Base-by-base conservation (phyloP, 2,888 invertebrate species). In the Rhimphoctona megacephalus region DNA sequence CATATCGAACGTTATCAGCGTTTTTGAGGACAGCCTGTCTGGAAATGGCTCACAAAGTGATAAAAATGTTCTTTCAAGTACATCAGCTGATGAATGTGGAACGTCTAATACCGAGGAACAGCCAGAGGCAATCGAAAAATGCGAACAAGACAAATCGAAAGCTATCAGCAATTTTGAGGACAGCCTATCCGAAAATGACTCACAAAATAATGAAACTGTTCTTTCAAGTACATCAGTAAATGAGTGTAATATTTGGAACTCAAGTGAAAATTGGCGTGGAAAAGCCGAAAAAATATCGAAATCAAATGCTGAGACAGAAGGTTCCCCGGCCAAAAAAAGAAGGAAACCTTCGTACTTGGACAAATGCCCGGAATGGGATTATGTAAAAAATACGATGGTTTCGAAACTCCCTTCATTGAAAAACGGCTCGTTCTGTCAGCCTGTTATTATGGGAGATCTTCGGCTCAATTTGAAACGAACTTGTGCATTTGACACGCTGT, bases 341-440 rank as follows among this genome's bases (percentile, higher is more conserved):
- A 33, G 36, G 17, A 87, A 81, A 22, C 79, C 85, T 17, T 78
- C 77, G 9, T 85, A 85, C 25, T 83, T 88, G 11, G 85, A 88
- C 25, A 81, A 6, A 61, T 88, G 84, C 11, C 86, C 82, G 4
- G 83, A 89, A 76, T 88, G 85, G 86, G 49, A 83, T 39, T 83
- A 54, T 33, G 74, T 87, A 7, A 88, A 88, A 81, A 36, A 86
- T 67, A 25, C 80, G 7, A 69, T 79, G 46, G 19, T 72, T 9
- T 46, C 61, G 1, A 82, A 78, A 39, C 73, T 88, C 33, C 83
- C 85, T 0, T 4, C 57, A 2, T 85, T 86, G 8, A 78, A 72
- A 76, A 88, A 88, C n/a, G 86, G 86, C 7, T 36, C 11, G 2
- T 67, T 83, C 30, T 86, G 83, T 39, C 1, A 76, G 2, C 70